Base-by-base conservation (phyloP, 2,113 vertebrate genomes). In the Odobenus rosmarus region DNA sequence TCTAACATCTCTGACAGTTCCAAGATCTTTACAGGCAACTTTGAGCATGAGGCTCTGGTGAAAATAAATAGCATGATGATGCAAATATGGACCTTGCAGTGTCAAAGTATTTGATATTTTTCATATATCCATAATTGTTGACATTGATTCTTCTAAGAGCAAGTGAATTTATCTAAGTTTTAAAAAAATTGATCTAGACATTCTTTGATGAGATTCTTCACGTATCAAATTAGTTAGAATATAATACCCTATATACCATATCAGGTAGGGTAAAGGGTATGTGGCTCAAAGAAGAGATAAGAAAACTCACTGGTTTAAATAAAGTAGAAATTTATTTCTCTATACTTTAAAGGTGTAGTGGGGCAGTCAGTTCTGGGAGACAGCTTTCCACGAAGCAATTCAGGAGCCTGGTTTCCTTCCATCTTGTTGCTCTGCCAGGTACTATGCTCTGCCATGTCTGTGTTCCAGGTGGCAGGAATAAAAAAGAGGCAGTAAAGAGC, bases 221-320 rank as follows among this genome's bases (percentile, higher is more conserved):
- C 26, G 10, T 81, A 62, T 64, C 5, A 71, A 94, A 42, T 83
- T 91, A 87, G 36, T 94, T 96, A 96, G 62, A 82, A 71, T 80
- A 72, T 11, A 95, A 42, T 64, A n/a, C 4, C 14, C 82, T 59
- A 49, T 9, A 19, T 39, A 64, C 49, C 72, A 2, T 33, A 24
- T 71, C 80, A 90, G 6, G 39, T 92, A 91, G 67, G 28, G 5
- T 46, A 51, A 23, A 49, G 15, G 42, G 23, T 71, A 15, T 46
- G 9, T n/a, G 57, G 55, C 31, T 82, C 90, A 49, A 84, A 42
- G 36, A 88, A 86, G 36, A 93, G 46, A 3, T 69, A 16, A 77
- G 69, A 83, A 77, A 77, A 42, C 16, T 88, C 57, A 77, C 33
- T 81, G 82, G 16, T 46, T 96, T 93, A 90, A 61, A 42, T 55